Evolutionary conservation across 2,888 invertebrate species (phyloP).

Genomic region (Baccha elongata): DNA sequence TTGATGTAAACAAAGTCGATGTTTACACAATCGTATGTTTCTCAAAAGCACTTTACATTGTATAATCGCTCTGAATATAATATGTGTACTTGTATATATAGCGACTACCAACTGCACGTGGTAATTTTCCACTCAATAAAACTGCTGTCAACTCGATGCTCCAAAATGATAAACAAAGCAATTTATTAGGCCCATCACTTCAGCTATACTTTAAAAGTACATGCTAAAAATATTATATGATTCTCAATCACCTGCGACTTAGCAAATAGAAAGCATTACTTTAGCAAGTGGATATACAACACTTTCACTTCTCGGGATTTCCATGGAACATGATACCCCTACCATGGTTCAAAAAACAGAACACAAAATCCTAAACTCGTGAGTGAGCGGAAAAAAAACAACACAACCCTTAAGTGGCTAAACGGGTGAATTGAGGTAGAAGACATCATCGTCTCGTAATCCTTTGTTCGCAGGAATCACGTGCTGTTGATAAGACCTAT

Average conservation of each 20-base stretch:
- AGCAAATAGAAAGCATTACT: background rate
- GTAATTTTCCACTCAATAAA: constrained; percentile 59
- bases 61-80: constrained; percentile 26
- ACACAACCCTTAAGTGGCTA: constrained; percentile 30
- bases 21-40: constrained; percentile 29
- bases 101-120: constrained; percentile 11
- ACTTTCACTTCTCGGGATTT: background rate
- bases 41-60: constrained; percentile 24
- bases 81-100: too few species aligned
- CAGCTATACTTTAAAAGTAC: background rate
- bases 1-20: constrained; percentile 6
- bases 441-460: constrained; percentile 26
- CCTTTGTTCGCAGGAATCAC: background rate
- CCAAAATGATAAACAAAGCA: constrained; percentile 31
- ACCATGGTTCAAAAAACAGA: background rate
- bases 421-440: constrained; percentile 32
- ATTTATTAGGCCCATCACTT: constrained; percentile 37
- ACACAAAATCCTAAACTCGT: background rate
- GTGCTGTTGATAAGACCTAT: constrained; percentile 28
- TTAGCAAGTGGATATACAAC: background rate
- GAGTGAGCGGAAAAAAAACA: background rate
- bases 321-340: background rate
- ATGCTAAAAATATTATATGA: constrained; percentile 13
- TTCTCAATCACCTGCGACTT: constrained; percentile 30
- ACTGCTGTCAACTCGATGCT: constrained; percentile 20